Conservation (phyloP, 2,113 vertebrate genomes). For the Castor canadensis region DNA sequence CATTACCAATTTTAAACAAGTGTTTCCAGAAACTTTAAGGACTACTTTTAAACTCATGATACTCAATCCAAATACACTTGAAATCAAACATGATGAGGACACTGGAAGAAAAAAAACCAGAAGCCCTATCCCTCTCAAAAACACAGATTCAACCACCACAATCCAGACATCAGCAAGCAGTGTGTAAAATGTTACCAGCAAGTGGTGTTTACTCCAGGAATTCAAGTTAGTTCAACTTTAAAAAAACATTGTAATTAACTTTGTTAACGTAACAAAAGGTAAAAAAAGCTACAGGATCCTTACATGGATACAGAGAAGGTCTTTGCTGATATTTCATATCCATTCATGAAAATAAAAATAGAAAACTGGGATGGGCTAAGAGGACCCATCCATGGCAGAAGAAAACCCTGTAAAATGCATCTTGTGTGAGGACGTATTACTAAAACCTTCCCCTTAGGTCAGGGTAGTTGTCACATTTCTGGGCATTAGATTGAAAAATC, state of each 20-base stretch:
- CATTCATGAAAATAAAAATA: background rate
- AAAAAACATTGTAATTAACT: background rate
- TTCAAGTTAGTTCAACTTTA: background rate
- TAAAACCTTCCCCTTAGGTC: background rate
- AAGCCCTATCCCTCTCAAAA: background rate
- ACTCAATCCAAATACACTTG: background rate
- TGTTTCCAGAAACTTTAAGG: background rate
- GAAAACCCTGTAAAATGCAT: background rate
- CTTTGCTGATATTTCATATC: background rate
- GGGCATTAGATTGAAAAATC: no score
- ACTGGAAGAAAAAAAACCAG: background rate
- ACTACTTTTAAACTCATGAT: background rate
- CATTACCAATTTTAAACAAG: background rate
- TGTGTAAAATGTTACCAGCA: background rate
- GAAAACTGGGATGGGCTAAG: background rate
- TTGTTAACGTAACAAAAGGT: background rate
- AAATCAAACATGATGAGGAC: background rate
- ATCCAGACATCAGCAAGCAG: no score
- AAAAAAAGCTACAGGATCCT: background rate
- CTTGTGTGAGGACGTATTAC: fast-evolving
- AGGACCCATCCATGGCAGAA: background rate
- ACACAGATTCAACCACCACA: background rate
- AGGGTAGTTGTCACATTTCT: no score
- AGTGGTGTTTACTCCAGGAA: background rate
- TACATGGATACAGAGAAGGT: background rate